Evolutionary conservation across 2,888 invertebrate species (phyloP), one percentile per base, ranked within the genome.

Genomic region (Phragmatobia fuliginosa): DNA sequence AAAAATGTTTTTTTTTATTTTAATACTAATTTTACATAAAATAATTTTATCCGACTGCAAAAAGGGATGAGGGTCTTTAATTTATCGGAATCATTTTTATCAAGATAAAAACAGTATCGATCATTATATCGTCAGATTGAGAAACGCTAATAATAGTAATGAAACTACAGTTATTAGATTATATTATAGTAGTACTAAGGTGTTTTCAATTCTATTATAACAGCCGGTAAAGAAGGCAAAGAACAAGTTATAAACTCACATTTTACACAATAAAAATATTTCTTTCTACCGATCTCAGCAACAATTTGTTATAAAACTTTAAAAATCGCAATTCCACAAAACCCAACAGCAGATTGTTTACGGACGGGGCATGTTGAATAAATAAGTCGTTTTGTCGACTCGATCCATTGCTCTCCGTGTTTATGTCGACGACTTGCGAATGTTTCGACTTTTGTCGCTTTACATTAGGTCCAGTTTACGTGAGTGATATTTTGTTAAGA

Each of bases 371-470:
- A 65, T 62, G 79, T 77, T 77, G 88, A 81, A 88, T 87, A 88
- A 88, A 88, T 85, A 87, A 82, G 84, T 78, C 81, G 84, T 87
- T 87, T 82, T 81, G 83, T 75, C 75, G 85, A 83, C 83, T 80
- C 86, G 84, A 87, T 86, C 87, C 84, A 85, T 87, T 88, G 88
- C 80, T 73, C 73, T 61, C 70, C 75, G 78, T 80, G 78, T 83
- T 81, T 77, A 78, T 78, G 76, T 81, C 72, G 71, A 58, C 62
- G 74, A 78, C 69, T 80, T 78, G 77, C 75, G 74, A 78, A 79
- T 79, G 83, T 80, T 78, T 76, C 74, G 76, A 66, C 33, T 75
- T 76, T 80, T 64, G 74, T 71, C 62, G 64, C 65, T 72, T 52
- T 71, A 64, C 61, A 31, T 72, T 68, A 74, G 72, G 79, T 52